Evolutionary conservation across 2,113 vertebrate genomes (phyloP).

Genomic region (Bubo scandiacus): DNA sequence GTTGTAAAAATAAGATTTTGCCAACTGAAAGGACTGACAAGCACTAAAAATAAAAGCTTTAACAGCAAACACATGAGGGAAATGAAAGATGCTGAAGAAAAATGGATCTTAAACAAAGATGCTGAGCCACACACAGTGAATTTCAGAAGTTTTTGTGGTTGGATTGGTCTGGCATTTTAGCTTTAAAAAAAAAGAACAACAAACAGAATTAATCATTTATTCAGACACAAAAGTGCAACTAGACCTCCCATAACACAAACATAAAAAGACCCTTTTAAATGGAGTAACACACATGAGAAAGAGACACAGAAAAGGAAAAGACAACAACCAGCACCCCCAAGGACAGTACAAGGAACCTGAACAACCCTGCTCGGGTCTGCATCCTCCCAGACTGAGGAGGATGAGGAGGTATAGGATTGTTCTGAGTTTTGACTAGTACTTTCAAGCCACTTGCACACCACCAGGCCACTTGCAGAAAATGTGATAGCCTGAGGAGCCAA

Average conservation of each 20-base stretch:
- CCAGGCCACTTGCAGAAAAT: background rate
- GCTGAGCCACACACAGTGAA: background rate
- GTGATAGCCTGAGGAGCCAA: background rate
- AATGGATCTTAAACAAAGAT: background rate
- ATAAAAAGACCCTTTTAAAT: background rate
- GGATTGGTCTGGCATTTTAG: background rate
- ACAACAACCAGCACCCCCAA: background rate
- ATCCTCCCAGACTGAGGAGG: fast-evolving
- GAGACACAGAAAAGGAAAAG: background rate
- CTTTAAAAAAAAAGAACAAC: background rate
- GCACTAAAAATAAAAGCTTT: background rate
- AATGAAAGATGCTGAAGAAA: background rate
- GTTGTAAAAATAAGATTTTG: background rate
- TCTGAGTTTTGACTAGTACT: background rate
- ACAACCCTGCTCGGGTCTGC: background rate
- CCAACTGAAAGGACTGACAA: background rate
- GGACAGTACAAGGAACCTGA: background rate
- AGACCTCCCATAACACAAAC: background rate
- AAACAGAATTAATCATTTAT: background rate
- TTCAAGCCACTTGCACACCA: background rate
- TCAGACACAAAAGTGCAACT: background rate
- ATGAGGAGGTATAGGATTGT: background rate
- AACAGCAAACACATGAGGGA: background rate
- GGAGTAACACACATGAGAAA: background rate
- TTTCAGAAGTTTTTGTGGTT: background rate